Evolutionary conservation across 2,113 vertebrate species (phyloP).

Genomic region (Cyprinodon variegatus): DNA sequence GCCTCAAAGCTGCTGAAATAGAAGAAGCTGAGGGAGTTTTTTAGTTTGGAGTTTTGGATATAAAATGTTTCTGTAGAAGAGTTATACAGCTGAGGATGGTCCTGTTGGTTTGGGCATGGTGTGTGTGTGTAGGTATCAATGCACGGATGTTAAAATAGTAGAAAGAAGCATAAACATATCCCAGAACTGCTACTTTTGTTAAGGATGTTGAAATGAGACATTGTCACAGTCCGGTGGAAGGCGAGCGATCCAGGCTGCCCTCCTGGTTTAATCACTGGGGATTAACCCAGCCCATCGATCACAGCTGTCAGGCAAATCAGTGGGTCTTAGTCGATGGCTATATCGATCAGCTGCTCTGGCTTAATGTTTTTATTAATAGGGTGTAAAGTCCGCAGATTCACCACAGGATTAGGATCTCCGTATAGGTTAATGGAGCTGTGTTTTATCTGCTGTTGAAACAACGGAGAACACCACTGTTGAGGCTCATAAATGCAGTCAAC

Average conservation of each 20-base stretch:
- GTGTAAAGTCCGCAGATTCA: conserved; percentile 15
- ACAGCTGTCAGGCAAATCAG: conserved; percentile 37
- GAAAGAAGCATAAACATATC: conserved; percentile 7
- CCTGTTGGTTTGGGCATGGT: neutral
- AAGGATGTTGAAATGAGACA: conserved; percentile 38
- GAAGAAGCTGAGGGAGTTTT: neutral
- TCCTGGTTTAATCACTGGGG: conserved; percentile 22
- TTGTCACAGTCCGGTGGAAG: conserved; percentile 4
- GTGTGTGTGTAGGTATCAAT: conserved; percentile 24
- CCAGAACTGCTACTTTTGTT: conserved; percentile 30
- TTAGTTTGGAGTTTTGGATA: neutral
- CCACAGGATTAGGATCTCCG: neutral
- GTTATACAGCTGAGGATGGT: conserved; percentile 3
- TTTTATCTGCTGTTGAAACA: conserved; percentile 31
- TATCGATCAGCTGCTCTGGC: conserved; percentile 51
- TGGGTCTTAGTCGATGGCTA: conserved; percentile 43
- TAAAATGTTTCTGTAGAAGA: neutral
- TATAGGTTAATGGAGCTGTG: neutral
- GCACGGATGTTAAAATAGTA: conserved; percentile 29
- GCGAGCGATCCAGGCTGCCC: neutral
- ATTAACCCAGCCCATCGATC: conserved; percentile 50
- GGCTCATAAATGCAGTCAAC: conserved; percentile 24
- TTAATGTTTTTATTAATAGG: conserved; percentile 58
- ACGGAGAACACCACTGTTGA: conserved; percentile 2
- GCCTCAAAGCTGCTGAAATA: conserved; percentile 15